A percentile compares a stretch with the other conserved stretches of the same genome.
These are phyloP conservation scores for Cygnus atratus DNA, from an alignment of 2,113 vertebrate genomes.

Conservation along the genomic window DNA sequence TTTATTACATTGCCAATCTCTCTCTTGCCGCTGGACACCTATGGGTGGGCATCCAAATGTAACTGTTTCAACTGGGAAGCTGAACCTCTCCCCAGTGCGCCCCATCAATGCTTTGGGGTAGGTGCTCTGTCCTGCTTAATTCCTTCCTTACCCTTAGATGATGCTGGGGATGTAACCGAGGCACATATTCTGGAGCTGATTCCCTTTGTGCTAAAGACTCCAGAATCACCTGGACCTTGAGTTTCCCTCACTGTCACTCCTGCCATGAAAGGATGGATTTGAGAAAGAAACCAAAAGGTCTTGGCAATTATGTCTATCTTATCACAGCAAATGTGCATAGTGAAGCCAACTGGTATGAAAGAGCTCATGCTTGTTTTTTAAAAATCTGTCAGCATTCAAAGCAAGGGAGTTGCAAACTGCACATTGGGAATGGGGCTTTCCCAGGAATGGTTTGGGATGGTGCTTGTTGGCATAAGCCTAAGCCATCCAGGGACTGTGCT, in stretches of 20 bases:
- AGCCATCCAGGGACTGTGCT: background rate
- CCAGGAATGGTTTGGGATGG: slow-evolving; percentile 5
- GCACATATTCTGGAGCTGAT: fast-evolving
- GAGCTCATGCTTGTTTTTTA: background rate
- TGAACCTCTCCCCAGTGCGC: background rate
- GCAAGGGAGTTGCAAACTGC: background rate
- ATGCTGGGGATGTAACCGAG: background rate
- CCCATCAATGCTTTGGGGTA: background rate
- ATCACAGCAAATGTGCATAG: background rate
- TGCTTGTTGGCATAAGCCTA: background rate
- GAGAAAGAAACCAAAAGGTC: background rate
- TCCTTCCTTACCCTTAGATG: background rate
- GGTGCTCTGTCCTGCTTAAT: background rate
- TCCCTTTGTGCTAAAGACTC: background rate
- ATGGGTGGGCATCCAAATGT: fast-evolving
- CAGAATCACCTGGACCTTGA: background rate
- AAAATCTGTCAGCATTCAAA: background rate
- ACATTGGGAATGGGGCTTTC: background rate
- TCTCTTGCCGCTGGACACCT: background rate
- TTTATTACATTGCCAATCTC: background rate
- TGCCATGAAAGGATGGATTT: background rate
- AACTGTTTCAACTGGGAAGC: background rate
- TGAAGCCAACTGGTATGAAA: background rate
- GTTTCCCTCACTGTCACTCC: background rate
- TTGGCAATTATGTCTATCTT: background rate